Percentiles rank a stretch among this genome's conserved stretches.
Evolutionary conservation across 2,888 invertebrate genomes (phyloP).

Genomic region (Halocaridina rubra): DNA sequence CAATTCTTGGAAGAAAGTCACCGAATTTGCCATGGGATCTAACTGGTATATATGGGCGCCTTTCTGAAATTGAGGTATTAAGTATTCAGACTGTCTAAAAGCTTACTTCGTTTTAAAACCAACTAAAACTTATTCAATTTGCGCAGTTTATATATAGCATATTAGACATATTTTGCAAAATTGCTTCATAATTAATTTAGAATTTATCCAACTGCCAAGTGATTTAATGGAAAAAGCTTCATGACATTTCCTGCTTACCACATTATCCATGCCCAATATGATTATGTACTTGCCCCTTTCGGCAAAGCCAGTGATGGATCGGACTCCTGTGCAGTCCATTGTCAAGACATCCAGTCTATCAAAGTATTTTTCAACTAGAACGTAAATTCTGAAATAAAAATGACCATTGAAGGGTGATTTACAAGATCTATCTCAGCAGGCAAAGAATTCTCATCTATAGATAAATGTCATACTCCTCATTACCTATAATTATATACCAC

Average conservation of each 20-base stretch:
- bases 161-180: neutral
- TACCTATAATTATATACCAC: too few species aligned
- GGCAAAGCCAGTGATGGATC: constrained; percentile 19
- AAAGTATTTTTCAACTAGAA: constrained; percentile 26
- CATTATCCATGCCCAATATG: constrained; percentile 15
- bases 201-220: too few species aligned
- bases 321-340: constrained; percentile 11
- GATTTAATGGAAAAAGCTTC: too few species aligned
- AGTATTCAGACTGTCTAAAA: too few species aligned
- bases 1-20: constrained; percentile 21
- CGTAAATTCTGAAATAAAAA: constrained; percentile 6
- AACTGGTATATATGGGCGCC: constrained; percentile 22
- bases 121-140: neutral
- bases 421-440: too few species aligned
- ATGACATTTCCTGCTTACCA: neutral
- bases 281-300: constrained; percentile 22
- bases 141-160: neutral
- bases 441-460: too few species aligned
- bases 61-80: constrained; percentile 12
- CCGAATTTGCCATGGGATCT: neutral
- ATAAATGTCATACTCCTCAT: too few species aligned
- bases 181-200: too few species aligned
- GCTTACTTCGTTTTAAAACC: neutral
- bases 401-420: too few species aligned
- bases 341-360: constrained; percentile 24